Evolutionary conservation across 2,113 vertebrate genomes (phyloP), one percentile per base, ranked within the genome.

Genomic region (Prinia subflava): DNA sequence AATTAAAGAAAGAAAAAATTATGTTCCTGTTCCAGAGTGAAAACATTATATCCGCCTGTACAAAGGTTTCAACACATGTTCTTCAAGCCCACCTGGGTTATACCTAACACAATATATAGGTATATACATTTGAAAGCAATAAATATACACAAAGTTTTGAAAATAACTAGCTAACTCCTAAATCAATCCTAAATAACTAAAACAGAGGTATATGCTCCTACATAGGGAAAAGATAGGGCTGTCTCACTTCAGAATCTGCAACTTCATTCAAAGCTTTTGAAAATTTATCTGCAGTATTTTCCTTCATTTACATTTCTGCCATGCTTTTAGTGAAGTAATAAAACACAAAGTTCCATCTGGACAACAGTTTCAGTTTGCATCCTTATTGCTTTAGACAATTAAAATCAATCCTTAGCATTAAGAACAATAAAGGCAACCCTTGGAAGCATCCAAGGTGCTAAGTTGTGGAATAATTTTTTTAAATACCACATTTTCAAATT

Each of bases 281-380:
- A 55, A 13, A 53, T 62, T 96, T 91, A 87, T 65, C 77, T 88
- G 88, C 63, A 91, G 70, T 83, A 92, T 80, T 94, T 87, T 87
- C 65, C 44, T 76, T 89, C 52, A 78, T 85, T 84, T 92, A 62
- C 33, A 86, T 90, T 96, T 92, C 76, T 95, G 44, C n/a, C 74
- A 24, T 65, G 25, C 46, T 81, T 90, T 78, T 67, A 81, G 50
- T 55, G n/a, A 64, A 42, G 65, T 19, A 81, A 89, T 96, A 96
- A 97, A 97, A 93, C 92, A 96, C 60, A 63, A 96, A 95, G 87
- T 97, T 97, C 94, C 95, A 97, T 87, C 83, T 97, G 92, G 91
- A 91, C 80, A 97, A 94, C 59, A 73, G 88, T 94, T 97, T 97
- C 82, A 94, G 94, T 95, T 97, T 42, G 65, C 90, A 97, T 84